Evolutionary conservation across 2,113 vertebrate genomes (phyloP), one percentile per base, ranked within the genome.

Genomic region (Piprites chloris): DNA sequence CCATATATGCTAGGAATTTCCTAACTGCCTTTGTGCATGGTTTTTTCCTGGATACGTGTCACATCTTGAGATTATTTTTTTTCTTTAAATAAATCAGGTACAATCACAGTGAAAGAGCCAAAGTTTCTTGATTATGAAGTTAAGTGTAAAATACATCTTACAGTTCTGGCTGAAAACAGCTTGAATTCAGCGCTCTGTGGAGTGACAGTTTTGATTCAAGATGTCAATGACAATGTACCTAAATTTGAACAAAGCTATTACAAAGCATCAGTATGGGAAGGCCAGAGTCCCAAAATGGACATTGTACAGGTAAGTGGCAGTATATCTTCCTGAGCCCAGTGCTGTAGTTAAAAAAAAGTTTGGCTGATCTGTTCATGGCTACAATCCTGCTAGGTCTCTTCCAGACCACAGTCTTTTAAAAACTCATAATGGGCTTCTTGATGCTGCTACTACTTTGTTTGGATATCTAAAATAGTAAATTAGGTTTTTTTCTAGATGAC

Each of bases 211-310:
- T 95, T 85, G 37, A 96, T 99, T 85, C 95, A 98, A 96, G 99
- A 99, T 79, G 28, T 97, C 77, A 99, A 99, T 66, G 99, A 99
- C 95, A 99, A 99, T 6, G 62, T 76, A 15, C 99, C 99, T 5
- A 67, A 80, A 88, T 99, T 99, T 97, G 97, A 98, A 74, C 97
- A 98, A 94, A 96, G 65, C 52, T 86, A 92, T 97, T 99, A 99
- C 95, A 98, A 95, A 89, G 98, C 98, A 10, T 98, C 98, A 0
- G 97, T 99, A 32, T 98, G 98, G 97, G 99, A 99, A 96, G 98
- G 98, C 15, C 98, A 98, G 23, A 93, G 92, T 76, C 96, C 94
- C 95, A 98, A 97, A 95, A 97, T 98, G 71, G 98, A 97, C 46
- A 81, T 99, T 63, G 94, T 98, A 91, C 99, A 99, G 99, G 99